A percentile compares a stretch with the other conserved stretches of the same genome.
Evolutionary conservation across 2,888 invertebrate genomes (phyloP).

Genomic region (Dolomedes plantarius): DNA sequence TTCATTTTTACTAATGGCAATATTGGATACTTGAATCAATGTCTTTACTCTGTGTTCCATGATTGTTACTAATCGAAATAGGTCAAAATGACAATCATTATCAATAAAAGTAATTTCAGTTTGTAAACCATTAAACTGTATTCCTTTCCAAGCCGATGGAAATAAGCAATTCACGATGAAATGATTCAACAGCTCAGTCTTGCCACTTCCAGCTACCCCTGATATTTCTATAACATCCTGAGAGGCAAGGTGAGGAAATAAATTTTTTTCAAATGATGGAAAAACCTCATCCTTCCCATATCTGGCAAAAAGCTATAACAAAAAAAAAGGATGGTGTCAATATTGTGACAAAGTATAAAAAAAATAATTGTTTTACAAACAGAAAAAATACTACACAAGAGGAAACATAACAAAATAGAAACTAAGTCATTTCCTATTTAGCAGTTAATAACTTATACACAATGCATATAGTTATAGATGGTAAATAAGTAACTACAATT

Average conservation of each 20-base stretch:
- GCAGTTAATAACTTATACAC: too few species aligned
- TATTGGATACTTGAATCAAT: too few species aligned
- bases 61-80: constrained; percentile 24
- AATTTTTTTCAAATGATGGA: not conserved
- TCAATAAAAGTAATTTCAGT: constrained; percentile 30
- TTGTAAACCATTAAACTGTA: constrained; percentile 7
- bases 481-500: too few species aligned
- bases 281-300: not conserved
- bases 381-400: too few species aligned
- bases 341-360: too few species aligned
- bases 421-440: too few species aligned
- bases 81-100: constrained; percentile 39
- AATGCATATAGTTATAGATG: too few species aligned
- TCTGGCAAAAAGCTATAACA: not conserved
- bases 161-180: constrained; percentile 30
- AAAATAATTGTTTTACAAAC: too few species aligned
- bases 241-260: constrained; percentile 12
- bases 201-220: constrained; percentile 36
- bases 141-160: constrained; percentile 23
- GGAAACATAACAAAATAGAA: too few species aligned
- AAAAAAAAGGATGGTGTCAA: too few species aligned
- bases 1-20: not conserved
- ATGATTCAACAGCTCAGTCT: constrained; percentile 49
- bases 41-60: constrained; percentile 23
- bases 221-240: constrained; percentile 43